phyloP scores from a whole-genome alignment of 1,140 invertebrate genomes.

The Aradophagus sp. region DNA sequence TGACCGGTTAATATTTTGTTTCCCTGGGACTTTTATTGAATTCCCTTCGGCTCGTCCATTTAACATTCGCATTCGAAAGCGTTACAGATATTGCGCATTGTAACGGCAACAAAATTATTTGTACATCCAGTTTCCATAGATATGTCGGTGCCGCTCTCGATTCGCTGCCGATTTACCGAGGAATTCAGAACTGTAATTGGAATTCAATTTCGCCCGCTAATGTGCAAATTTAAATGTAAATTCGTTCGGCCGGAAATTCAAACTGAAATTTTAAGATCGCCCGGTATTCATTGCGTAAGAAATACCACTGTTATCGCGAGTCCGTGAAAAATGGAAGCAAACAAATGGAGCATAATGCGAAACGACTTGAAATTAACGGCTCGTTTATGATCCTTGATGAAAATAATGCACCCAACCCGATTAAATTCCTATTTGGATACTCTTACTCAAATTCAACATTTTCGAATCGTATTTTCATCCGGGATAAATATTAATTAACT shows the following conservation, averaged over 20 bases:
- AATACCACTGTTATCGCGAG: too few relatives aligned
- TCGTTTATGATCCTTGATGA: too few relatives aligned
- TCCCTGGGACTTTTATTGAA: conserved; percentile 27
- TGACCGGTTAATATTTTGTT: conserved; percentile 27
- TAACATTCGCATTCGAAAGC: conserved; percentile 26
- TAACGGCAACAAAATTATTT: conserved; percentile 40
- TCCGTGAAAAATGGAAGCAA: too few relatives aligned
- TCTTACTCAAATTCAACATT: too few relatives aligned
- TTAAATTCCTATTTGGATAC: too few relatives aligned
- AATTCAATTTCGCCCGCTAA: conserved; percentile 65
- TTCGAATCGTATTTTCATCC: too few relatives aligned
- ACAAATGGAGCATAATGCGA: too few relatives aligned
- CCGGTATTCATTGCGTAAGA: conserved; percentile 9
- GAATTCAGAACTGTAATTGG: conserved; percentile 61
- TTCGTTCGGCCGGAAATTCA: conserved; percentile 57
- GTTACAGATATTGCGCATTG: conserved; percentile 36
- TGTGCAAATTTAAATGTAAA: conserved; percentile 67
- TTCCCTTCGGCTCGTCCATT: conserved; percentile 20
- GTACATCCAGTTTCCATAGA: conserved; percentile 23
- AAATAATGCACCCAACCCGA: too few relatives aligned
- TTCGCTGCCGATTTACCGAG: conserved; percentile 27
- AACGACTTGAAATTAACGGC: too few relatives aligned
- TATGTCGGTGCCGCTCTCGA: conserved; percentile 31
- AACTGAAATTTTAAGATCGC: conserved; percentile 37
- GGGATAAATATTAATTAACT: too few relatives aligned